Evolutionary conservation across 1,140 invertebrate species (phyloP).

Genomic region (Drosophila arawakana): DNA sequence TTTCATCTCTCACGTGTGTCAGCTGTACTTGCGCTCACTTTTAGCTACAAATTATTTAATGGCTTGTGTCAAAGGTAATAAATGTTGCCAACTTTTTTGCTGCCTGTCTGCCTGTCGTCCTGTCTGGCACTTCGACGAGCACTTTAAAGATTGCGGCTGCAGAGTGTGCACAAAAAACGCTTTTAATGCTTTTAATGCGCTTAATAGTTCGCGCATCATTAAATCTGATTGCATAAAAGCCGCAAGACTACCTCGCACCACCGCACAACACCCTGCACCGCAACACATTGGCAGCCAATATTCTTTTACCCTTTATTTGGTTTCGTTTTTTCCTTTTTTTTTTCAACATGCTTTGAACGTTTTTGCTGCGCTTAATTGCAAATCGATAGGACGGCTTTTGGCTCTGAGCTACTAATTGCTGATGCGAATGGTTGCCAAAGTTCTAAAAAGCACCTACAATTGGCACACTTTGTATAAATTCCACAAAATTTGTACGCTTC

Average conservation of each 20-base stretch:
- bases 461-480: conserved; percentile 53
- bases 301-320: conserved; percentile 19
- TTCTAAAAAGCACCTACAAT: conserved; percentile 17
- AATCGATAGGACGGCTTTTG: conserved; percentile 64
- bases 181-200: conserved; percentile 74
- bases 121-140: conserved; percentile 19
- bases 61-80: conserved; percentile 77
- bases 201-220: conserved; percentile 81
- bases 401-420: conserved; percentile 62
- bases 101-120: conserved; percentile 5
- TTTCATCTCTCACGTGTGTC: conserved; percentile 45
- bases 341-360: conserved; percentile 30
- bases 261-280: neutral
- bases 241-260: neutral
- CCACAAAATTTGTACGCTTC: conserved; percentile 17
- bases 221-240: conserved; percentile 66
- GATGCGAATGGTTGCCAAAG: conserved; percentile 25
- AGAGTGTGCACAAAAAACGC: conserved; percentile 41
- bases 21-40: conserved; percentile 27
- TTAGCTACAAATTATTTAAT: conserved; percentile 72
- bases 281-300: conserved; percentile 31
- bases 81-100: conserved; percentile 54
- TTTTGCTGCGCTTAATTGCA: conserved; percentile 63
- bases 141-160: conserved; percentile 42
- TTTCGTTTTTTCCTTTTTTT: conserved; percentile 4